Conservation (phyloP, 1,140 invertebrate genomes). For the Ceratina japonica region DNA sequence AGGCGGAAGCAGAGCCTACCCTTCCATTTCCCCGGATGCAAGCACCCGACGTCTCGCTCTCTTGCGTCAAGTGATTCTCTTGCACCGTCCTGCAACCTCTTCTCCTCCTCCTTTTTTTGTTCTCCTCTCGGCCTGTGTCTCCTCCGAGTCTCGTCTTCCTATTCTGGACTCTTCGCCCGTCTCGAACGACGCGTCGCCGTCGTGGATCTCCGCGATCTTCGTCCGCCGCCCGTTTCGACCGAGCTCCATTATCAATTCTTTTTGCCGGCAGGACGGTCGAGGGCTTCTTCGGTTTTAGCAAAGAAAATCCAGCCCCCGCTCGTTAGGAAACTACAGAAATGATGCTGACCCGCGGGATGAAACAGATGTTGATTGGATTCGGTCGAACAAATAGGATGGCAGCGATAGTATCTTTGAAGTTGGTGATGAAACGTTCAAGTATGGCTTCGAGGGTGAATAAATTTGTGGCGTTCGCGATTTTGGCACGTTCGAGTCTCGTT, state of each 20-base stretch:
- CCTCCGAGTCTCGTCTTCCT: constrained; percentile 3
- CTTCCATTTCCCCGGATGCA: constrained; percentile 64
- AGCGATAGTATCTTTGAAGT: not conserved
- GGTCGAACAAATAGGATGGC: not conserved
- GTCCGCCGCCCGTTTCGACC: not conserved
- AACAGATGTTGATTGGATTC: not conserved
- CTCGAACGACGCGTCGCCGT: constrained; percentile 14
- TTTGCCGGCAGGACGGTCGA: not conserved
- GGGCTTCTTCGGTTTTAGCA: constrained; percentile 11
- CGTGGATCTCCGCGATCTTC: constrained; percentile 20
- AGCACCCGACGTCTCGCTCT: constrained; percentile 62
- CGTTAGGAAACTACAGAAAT: not conserved
- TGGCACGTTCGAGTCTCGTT: not conserved
- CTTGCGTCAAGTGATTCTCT: constrained; percentile 71
- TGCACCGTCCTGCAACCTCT: constrained; percentile 55
- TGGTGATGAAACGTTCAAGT: not conserved
- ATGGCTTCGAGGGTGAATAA: not conserved
- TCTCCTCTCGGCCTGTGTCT: constrained; percentile 21
- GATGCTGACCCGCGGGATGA: not conserved
- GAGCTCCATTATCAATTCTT: not conserved
- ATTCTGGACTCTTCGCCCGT: not conserved
- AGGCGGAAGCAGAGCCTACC: constrained; percentile 67
- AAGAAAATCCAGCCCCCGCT: constrained; percentile 7
- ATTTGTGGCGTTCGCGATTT: not conserved
- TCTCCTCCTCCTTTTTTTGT: constrained; percentile 17